phyloP scores from a whole-genome alignment of 1,140 invertebrate genomes.

The Philopotamus ludificatus region DNA sequence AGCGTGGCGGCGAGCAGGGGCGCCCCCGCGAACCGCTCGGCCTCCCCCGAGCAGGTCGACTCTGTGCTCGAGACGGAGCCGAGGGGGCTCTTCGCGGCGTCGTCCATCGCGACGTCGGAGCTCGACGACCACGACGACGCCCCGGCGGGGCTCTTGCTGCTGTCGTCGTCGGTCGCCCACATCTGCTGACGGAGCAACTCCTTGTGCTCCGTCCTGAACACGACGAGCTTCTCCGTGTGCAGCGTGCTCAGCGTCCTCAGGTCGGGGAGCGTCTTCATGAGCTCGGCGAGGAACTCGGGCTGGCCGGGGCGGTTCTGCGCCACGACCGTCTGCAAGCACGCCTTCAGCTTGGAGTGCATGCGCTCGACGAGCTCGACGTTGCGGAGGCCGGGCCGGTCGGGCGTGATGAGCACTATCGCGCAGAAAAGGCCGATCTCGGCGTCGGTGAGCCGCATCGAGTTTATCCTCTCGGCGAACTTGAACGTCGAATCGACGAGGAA shows the following conservation, averaged over 20 bases:
- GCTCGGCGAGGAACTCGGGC: conserved; percentile 76
- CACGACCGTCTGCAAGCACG: conserved; percentile 82
- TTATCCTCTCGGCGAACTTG: conserved; percentile 93
- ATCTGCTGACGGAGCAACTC: conserved; percentile 71
- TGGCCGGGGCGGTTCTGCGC: conserved; percentile 81
- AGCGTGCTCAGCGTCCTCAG: conserved; percentile 92
- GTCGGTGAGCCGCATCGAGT: conserved; percentile 84
- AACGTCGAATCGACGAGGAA: conserved; percentile 97
- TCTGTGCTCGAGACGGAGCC: conserved; percentile 85
- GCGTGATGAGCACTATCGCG: conserved; percentile 90
- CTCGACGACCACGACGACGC: conserved; percentile 66
- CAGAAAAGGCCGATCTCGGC: conserved; percentile 93
- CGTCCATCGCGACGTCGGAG: conserved; percentile 69
- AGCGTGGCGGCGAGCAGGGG: conserved; percentile 76
- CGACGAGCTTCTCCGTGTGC: conserved; percentile 92
- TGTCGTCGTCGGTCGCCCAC: conserved; percentile 65
- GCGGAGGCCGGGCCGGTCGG: conserved; percentile 88
- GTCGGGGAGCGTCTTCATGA: conserved; percentile 94
- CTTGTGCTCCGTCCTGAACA: conserved; percentile 87
- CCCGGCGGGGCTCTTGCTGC: conserved; percentile 59
- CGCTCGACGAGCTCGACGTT: conserved; percentile 89
- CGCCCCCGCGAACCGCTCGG: conserved; percentile 65
- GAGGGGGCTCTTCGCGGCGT: conserved; percentile 77
- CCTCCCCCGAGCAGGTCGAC: conserved; percentile 65
- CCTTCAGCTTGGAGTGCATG: conserved; percentile 86